Evolutionary conservation across 2,113 vertebrate species (phyloP), one percentile per base, ranked within the genome.

Genomic region (Pagrus major): DNA sequence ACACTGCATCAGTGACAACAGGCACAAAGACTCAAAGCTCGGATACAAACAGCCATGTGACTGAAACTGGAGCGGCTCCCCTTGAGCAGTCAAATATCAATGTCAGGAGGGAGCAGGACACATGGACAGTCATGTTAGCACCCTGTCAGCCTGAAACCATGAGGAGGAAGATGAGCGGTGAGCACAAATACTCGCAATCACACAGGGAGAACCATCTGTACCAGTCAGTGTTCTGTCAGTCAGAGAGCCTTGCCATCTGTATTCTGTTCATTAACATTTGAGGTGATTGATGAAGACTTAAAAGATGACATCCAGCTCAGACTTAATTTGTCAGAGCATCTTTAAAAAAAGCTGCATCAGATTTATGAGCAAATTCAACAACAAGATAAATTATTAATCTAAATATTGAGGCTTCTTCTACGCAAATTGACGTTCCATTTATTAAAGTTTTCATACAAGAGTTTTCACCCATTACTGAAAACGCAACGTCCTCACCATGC

Each of bases 91-190:
- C 61, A 61, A 77, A 86, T 75, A 65, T 83, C 76, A 74, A 49
- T 74, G 47, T 61, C 81, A 71, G 68, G 51, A 55, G 6, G 27
- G 70, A 66, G 63, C 4, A 2, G 33, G 29, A 78, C 90, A 89
- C 81, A 60, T 88, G 91, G 78, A 87, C 70, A 46, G 31, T 72
- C 80, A 66, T 80, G 86, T 92, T 88, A 86, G 81, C 77, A 9
- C 73, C 66, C 81, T 88, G 92, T 90, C 90, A 88, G 66, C 67
- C 63, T 27, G 63, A 42, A 41, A 74, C 69, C 56, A 56, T 55
- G 39, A 52, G 49, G 8, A 77, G 27, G 67, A 21, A 74, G 71
- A 71, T 35, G 74, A 54, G 41, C 37, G 74, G 44, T 29, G 35
- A 49, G 47, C 66, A n/a, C 61, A 31, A 49, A 73, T 31, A 61